A percentile compares a stretch with the other conserved stretches of the same genome.
phyloP scores from a whole-genome alignment of 2,113 vertebrate species.

The Atherinomorus stipes region DNA sequence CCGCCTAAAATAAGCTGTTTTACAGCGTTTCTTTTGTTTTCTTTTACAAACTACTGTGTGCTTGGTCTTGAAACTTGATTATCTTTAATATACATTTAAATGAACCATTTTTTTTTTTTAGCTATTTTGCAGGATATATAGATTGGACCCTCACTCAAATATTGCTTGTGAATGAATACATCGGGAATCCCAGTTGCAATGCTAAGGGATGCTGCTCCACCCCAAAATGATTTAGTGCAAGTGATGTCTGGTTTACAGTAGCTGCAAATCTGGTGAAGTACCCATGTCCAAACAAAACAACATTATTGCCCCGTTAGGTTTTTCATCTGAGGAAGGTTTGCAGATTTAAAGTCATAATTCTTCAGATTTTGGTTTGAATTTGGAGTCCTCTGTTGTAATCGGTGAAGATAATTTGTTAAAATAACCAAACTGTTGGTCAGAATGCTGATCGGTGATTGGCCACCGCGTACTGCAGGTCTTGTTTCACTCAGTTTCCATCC shows the following conservation, averaged over 20 bases:
- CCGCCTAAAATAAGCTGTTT: constrained; percentile 23
- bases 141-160: constrained; percentile 66
- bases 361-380: constrained; percentile 14
- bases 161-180: constrained; percentile 77
- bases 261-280: constrained; percentile 51
- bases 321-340: neutral
- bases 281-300: constrained; percentile 16
- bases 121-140: constrained; percentile 37
- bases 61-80: constrained; percentile 61
- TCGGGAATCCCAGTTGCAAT: constrained; percentile 58
- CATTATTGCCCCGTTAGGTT: constrained; percentile 32
- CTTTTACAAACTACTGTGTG: constrained; percentile 21
- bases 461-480: too few species aligned
- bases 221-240: constrained; percentile 69
- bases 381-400: too few species aligned
- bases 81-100: constrained; percentile 48
- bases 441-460: too few species aligned
- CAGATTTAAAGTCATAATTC: constrained; percentile 38
- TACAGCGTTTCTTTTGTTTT: neutral
- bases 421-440: too few species aligned
- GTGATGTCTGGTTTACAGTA: constrained; percentile 63
- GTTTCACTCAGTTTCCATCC: neutral
- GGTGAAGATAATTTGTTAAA: neutral
- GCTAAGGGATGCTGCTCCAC: constrained; percentile 22
- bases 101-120: constrained; percentile 8